Percentiles rank a stretch among this genome's conserved stretches.
Conservation (phyloP, 1,140 invertebrate species). For the Meteorus sp. region DNA sequence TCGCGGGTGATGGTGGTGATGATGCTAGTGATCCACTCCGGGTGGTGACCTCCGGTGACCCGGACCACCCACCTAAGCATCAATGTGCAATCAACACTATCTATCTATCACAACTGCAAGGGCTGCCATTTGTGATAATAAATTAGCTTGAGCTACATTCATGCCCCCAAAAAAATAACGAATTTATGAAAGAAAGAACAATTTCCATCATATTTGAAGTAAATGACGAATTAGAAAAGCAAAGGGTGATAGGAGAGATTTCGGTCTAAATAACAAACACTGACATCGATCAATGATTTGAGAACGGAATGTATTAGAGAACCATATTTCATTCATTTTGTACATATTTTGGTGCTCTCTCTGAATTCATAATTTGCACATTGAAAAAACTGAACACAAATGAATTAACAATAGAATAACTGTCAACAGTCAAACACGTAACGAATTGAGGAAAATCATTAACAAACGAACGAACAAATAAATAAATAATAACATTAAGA, state of each 20-base stretch:
- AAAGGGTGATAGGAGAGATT: no score
- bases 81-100: slow-evolving; percentile 60
- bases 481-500: slow-evolving; percentile 9
- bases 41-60: slow-evolving; percentile 23
- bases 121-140: slow-evolving; percentile 55
- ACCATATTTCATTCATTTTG: no score
- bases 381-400: no score
- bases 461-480: slow-evolving; percentile 23
- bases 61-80: slow-evolving; percentile 56
- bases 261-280: no score
- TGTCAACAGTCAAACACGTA: no score
- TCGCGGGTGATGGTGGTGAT: slow-evolving; percentile 2
- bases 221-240: no score
- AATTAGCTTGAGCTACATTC: slow-evolving; percentile 61
- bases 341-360: no score
- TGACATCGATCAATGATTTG: no score
- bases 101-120: slow-evolving; percentile 56
- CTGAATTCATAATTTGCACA: no score
- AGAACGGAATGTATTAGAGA: no score
- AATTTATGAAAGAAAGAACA: slow-evolving; percentile 27
- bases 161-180: slow-evolving; percentile 49
- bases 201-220: no score
- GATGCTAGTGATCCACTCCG: neutral
- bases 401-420: no score
- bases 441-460: neutral